Evolutionary conservation across 2,797 vertebrate genomes (phyloP).

Genomic region (Anas georgica): DNA sequence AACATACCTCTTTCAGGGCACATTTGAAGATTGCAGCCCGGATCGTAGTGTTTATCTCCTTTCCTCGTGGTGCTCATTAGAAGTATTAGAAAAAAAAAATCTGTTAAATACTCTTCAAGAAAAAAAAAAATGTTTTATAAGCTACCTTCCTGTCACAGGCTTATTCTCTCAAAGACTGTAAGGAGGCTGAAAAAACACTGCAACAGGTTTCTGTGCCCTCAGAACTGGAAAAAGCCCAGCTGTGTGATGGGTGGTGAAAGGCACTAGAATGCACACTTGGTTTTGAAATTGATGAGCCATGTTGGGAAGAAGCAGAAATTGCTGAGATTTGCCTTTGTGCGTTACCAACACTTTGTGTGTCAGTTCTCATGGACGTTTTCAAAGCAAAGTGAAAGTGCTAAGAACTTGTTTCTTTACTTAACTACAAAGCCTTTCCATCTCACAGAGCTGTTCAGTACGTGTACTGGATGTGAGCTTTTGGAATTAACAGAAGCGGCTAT

Average conservation of each 20-base stretch:
- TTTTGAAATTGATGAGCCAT: not conserved
- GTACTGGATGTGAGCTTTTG: not conserved
- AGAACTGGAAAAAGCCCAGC: not conserved
- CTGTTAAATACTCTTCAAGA: not conserved
- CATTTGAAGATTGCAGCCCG: not conserved
- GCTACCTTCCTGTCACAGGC: not conserved
- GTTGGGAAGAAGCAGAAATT: not conserved
- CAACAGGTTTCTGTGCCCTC: not conserved
- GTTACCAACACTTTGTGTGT: not conserved
- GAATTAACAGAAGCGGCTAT: not conserved
- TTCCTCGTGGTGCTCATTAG: not conserved
- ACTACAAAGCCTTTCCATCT: not conserved
- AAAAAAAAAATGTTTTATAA: not conserved
- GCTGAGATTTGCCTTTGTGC: not conserved
- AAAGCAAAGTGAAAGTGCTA: not conserved
- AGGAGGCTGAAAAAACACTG: not conserved
- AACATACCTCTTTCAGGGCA: not conserved
- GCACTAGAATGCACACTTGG: not conserved
- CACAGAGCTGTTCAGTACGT: rapidly evolving
- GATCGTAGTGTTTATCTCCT: not conserved
- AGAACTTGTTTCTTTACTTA: not conserved
- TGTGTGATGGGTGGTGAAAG: not conserved
- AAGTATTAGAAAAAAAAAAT: not conserved
- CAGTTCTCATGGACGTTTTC: not conserved
- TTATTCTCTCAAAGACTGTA: not conserved